Evolutionary conservation across 2,888 invertebrate genomes (phyloP).

Genomic region (Synergus japonicus): DNA sequence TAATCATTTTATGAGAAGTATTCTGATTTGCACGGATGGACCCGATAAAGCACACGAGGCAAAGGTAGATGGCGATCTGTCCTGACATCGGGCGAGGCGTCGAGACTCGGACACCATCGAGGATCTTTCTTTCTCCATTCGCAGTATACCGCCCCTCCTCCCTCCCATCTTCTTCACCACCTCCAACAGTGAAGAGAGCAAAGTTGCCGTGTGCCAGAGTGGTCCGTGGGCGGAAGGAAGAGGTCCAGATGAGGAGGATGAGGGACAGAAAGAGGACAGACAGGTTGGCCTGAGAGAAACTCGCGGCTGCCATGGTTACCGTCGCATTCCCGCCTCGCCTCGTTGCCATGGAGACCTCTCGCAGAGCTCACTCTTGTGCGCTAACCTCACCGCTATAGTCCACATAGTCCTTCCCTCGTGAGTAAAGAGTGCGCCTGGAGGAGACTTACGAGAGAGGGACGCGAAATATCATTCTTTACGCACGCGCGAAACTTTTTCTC

Average conservation of each 20-base stretch:
- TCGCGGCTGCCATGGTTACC: slow-evolving; percentile 76
- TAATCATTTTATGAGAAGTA: slow-evolving; percentile 29
- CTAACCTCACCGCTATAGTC: slow-evolving; percentile 56
- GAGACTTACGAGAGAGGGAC: slow-evolving; percentile 53
- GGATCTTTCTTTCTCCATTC: slow-evolving; percentile 53
- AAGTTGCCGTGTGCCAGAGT: slow-evolving; percentile 39
- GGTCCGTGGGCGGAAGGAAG: slow-evolving; percentile 74
- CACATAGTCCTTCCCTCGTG: slow-evolving; percentile 58
- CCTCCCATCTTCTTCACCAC: slow-evolving; percentile 49
- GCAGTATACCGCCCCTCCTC: slow-evolving; percentile 47
- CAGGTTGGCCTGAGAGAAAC: slow-evolving; percentile 73
- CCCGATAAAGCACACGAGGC: slow-evolving; percentile 16
- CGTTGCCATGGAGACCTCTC: slow-evolving; percentile 81
- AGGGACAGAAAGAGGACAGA: slow-evolving; percentile 71
- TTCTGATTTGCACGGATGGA: slow-evolving; percentile 17
- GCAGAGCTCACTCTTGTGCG: slow-evolving; percentile 59
- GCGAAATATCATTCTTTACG: slow-evolving; percentile 59
- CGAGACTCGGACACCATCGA: slow-evolving; percentile 51
- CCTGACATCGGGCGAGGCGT: slow-evolving; percentile 43
- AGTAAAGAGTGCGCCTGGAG: slow-evolving; percentile 55
- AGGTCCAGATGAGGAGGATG: slow-evolving; percentile 68
- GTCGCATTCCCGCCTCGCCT: slow-evolving; percentile 77
- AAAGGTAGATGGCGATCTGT: slow-evolving; percentile 53
- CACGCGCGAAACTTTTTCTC: slow-evolving; percentile 55
- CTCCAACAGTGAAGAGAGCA: slow-evolving; percentile 45